These are phyloP conservation scores for Cavia porcellus DNA, from an alignment of 2,113 vertebrate species.

Conservation along the genomic window DNA sequence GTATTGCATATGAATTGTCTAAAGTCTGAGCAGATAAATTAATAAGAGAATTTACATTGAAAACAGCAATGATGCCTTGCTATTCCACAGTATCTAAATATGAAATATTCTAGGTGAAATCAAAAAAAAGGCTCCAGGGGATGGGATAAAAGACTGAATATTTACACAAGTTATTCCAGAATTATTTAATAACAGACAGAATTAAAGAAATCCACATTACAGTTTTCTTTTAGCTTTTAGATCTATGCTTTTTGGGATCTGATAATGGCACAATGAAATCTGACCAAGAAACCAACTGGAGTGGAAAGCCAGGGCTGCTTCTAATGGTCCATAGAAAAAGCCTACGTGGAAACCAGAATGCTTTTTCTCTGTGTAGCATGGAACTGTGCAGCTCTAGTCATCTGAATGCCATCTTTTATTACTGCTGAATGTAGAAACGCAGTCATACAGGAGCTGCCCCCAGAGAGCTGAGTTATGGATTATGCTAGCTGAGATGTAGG, in stretches of 20 bases:
- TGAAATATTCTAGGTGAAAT: background rate
- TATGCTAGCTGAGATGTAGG: conserved; percentile 70
- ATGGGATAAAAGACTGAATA: background rate
- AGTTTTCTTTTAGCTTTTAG: background rate
- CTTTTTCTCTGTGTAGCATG: conserved; percentile 73
- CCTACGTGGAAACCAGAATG: conserved; percentile 50
- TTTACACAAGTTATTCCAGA: background rate
- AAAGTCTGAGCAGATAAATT: background rate
- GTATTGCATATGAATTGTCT: background rate
- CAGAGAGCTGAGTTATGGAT: conserved; percentile 54
- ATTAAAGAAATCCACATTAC: background rate
- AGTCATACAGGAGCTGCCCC: conserved; percentile 39
- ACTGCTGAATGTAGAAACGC: conserved; percentile 72
- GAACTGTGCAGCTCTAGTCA: conserved; percentile 80
- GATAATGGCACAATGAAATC: background rate
- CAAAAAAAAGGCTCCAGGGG: fast-evolving
- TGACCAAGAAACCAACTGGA: background rate
- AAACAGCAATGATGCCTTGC: background rate
- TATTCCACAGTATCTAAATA: background rate
- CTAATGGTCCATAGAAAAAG: conserved; percentile 64
- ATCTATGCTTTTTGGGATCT: background rate
- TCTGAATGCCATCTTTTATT: conserved; percentile 79
- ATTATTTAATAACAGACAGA: background rate
- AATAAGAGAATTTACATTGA: background rate
- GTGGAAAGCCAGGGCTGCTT: conserved; percentile 50